Evolutionary conservation across 2,113 vertebrate genomes (phyloP).

Genomic region (Anhinga rufa): DNA sequence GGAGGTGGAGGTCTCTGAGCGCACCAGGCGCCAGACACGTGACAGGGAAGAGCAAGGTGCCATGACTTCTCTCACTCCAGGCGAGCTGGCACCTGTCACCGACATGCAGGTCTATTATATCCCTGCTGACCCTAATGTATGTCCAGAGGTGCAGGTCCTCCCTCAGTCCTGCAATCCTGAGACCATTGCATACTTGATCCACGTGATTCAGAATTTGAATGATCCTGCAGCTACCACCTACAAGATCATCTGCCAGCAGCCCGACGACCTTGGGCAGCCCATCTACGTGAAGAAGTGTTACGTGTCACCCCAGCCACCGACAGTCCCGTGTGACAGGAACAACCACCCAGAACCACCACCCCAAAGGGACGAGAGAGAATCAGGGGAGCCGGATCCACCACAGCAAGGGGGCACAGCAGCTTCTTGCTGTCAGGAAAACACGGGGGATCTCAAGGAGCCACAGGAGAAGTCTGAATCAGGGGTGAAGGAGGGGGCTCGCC

Average conservation of each 20-base stretch:
- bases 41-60: no score
- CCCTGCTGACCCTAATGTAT: fast-evolving
- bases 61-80: neutral
- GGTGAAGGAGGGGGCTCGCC: neutral
- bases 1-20: neutral
- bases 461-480: neutral
- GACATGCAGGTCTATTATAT: neutral
- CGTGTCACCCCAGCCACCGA: fast-evolving
- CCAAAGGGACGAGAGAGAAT: neutral
- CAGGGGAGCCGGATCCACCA: fast-evolving
- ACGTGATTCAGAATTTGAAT: neutral
- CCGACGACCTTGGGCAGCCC: fast-evolving
- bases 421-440: neutral
- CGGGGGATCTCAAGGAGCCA: fast-evolving
- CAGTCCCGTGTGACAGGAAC: no score
- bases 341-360: neutral
- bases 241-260: neutral
- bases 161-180: neutral
- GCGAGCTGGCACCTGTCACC: fast-evolving
- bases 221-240: neutral
- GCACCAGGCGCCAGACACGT: fast-evolving
- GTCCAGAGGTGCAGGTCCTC: neutral
- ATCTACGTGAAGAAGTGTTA: neutral
- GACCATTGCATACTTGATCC: neutral
- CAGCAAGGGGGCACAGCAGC: no score